Base-by-base conservation (phyloP, 2,888 invertebrate genomes). In the Ochropleura plecta region DNA sequence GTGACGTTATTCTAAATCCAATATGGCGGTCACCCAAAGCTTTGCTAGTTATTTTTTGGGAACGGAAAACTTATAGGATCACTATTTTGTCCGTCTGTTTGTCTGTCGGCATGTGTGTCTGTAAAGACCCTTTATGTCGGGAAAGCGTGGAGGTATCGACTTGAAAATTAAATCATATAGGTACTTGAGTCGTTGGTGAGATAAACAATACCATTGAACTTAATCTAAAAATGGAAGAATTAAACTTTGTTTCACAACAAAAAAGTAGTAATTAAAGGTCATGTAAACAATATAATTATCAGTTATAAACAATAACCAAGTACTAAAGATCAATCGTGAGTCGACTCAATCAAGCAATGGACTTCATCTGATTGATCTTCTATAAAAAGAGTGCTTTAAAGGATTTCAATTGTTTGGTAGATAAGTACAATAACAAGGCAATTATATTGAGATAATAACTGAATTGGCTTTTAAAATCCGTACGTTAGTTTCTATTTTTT, bases 321-420 rank as follows among this genome's bases (percentile, higher is more conserved):
- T 62, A 57, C 30, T 70, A 30, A 59, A 57, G 51, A 53, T 63
- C 73, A 77, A 80, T 46, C 40, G 44, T 44, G 49, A 63, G 55
- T 49, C 44, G 40, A 62, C 12, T 74, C 53, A 79, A 65, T 59
- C 55, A 71, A 57, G 46, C 18, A 53, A 72, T 46, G 40, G n/a
- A 72, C 46, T 78, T 55, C 30, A 70, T 20, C 46, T 51, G 74
- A 79, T 79, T 70, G 64, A 83, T 83, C 46, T 67, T 70, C 67
- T 74, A 70, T 73, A 73, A 69, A 82, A 73, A 78, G 72, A 64
- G n/a, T 48, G 63, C 46, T 53, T 40, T 55, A 70, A 60, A 70
- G 66, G 57, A 63, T 64, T 64, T 60, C 1, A 55, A 79, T 53
- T 60, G 79, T 53, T 70, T 75, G 63, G 18, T 65, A 20, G 49